Conservation (phyloP, 2,797 vertebrate genomes). For the Lepus oiostolus region DNA sequence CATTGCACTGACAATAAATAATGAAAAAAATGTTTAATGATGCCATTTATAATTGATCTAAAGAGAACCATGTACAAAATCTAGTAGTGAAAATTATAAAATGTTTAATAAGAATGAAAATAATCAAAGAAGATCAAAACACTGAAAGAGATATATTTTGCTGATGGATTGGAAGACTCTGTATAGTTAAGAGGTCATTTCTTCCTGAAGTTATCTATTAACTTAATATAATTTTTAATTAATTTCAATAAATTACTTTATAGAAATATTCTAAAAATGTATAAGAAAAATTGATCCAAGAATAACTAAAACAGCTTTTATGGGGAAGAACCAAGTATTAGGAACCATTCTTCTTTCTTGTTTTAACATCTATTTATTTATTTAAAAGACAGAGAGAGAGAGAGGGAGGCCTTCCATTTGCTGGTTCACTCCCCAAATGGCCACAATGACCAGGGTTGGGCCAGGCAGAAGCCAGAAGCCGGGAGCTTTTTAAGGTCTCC, state of each 20-base stretch:
- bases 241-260: neutral
- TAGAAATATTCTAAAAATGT: neutral
- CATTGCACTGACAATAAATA: neutral
- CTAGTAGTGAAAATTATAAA: neutral
- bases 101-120: neutral
- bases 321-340: neutral
- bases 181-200: neutral
- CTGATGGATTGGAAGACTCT: neutral
- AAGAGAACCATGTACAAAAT: neutral
- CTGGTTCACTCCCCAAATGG: no score
- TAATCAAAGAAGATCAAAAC: neutral
- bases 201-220: neutral
- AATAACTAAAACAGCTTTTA: neutral
- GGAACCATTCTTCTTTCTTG: no score
- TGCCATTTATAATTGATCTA: neutral
- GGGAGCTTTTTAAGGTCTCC: no score
- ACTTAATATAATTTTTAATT: neutral
- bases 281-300: neutral
- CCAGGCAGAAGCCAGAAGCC: no score
- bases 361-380: no score
- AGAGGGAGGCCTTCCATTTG: no score
- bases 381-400: no score
- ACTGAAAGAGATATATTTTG: neutral
- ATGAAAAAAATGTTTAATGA: neutral
- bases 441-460: no score